Evolutionary conservation across 2,888 invertebrate species (phyloP).

Genomic region (Drosophila anomelani): DNA sequence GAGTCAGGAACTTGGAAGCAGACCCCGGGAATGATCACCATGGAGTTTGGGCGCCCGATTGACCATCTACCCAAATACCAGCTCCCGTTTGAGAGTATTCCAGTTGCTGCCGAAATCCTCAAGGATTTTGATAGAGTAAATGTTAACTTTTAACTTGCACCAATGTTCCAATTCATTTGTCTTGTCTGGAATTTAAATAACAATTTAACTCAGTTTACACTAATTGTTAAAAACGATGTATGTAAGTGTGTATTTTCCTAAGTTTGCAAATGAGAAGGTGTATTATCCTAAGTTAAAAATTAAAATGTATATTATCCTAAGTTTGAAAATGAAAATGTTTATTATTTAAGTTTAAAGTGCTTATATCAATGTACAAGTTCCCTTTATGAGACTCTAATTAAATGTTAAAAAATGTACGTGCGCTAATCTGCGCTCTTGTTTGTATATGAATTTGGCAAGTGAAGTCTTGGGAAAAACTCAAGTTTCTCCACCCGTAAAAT

Average conservation of each 20-base stretch:
- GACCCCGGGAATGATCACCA: slow-evolving; percentile 13
- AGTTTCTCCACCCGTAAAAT: background rate
- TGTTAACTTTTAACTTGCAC: background rate
- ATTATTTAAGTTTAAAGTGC: background rate
- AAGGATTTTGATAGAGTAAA: background rate
- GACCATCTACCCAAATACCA: slow-evolving; percentile 1
- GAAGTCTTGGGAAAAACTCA: background rate
- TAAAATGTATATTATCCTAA: no score
- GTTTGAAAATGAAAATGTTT: background rate
- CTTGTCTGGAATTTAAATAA: no score
- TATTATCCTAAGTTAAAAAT: background rate
- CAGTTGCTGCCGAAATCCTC: background rate
- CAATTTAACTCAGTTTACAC: no score
- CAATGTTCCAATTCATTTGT: background rate
- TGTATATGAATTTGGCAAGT: background rate
- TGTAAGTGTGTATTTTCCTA: background rate
- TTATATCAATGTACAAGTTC: background rate
- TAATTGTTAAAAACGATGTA: background rate
- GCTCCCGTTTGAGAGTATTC: background rate
- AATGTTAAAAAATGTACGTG: background rate
- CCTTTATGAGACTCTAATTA: background rate
- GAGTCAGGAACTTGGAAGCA: slow-evolving; percentile 7
- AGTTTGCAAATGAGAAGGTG: background rate
- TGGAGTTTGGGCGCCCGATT: slow-evolving; percentile 21
- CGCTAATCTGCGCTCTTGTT: background rate